Evolutionary conservation across 2,797 vertebrate species (phyloP), one percentile per base, ranked within the genome.

Genomic region (Arctocebus calabarensis): DNA sequence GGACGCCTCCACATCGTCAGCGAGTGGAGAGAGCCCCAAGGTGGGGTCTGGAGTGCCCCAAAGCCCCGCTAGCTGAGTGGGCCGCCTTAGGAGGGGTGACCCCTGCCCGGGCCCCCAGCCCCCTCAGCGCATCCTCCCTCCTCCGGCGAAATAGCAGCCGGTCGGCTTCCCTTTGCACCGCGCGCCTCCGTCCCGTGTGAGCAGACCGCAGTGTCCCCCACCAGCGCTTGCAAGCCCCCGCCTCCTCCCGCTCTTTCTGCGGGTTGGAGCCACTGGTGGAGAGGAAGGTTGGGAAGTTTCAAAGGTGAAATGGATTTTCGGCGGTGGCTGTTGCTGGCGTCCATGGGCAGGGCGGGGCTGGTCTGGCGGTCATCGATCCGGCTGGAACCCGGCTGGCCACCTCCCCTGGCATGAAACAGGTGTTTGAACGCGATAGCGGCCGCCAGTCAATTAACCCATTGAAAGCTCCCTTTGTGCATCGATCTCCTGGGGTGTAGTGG

Each of bases 371-470:
- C 97, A 98, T 98, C 97, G 98, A 98, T 98, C 97, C 73, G 90
- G 97, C 96, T 83, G 93, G 91, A 95, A 95, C 70, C 34, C 43
- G 83, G 85, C 97, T 87, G 95, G 96, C 97, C 83, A 95, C 97
- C 96, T 94, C 68, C 84, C 96, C 96, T 84, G 73, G 94, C 98
- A 95, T 66, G 98, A 97, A 98, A 98, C 98, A 98, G 98, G 98
- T 99, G 98, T 98, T 99, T 97, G 97, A 97, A 97, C 82, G 96
- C 90, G 98, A 99, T 98, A 99, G 98, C 97, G 66, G 96, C 97
- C 82, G 91, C 95, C 96, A 97, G 98, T 98, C 98, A 98, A 98
- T 98, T 98, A 98, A 98, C 98, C 98, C 98, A 98, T 98, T 98
- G 97, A 98, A 98, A 96, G 77, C 96, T 97, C 78, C 84, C 98